A percentile compares a stretch with the other conserved stretches of the same genome.
These are phyloP conservation scores for Dipodomys stephensi DNA, from an alignment of 2,113 vertebrate species.

Conservation along the genomic window DNA sequence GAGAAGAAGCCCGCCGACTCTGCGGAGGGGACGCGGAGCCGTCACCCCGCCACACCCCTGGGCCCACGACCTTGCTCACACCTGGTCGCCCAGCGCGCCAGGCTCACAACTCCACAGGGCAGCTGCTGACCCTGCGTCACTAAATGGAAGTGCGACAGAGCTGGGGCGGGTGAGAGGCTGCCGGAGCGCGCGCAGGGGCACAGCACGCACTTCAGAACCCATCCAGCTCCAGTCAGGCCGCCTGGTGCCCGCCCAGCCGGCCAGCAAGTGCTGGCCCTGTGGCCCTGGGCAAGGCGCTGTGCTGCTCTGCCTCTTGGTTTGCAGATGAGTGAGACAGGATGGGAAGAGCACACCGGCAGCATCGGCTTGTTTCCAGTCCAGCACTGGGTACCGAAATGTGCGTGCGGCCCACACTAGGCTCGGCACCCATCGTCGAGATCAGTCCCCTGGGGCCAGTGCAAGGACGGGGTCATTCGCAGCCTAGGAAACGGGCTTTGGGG, in stretches of 20 bases:
- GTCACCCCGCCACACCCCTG: too few species aligned
- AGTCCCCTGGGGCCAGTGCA: not conserved
- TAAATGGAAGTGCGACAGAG: not conserved
- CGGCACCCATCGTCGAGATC: not conserved
- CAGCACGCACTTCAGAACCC: not conserved
- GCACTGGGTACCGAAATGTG: not conserved
- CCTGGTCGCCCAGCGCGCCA: not conserved
- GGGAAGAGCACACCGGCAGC: not conserved
- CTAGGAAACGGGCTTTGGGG: not conserved
- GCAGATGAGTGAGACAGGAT: not conserved
- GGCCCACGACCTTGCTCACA: not conserved
- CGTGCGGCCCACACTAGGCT: too few species aligned
- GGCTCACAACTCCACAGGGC: not conserved
- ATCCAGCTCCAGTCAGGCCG: not conserved
- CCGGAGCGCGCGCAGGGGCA: not conserved
- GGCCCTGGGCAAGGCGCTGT: not conserved
- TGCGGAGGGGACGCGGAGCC: slow-evolving; percentile 65
- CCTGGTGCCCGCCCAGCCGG: too few species aligned
- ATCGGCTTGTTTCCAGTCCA: not conserved
- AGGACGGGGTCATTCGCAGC: not conserved
- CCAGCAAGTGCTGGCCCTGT: too few species aligned
- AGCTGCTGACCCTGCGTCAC: not conserved
- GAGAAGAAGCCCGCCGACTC: slow-evolving; percentile 96
- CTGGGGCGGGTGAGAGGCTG: accelerated
- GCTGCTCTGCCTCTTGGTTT: not conserved